phyloP scores from a whole-genome alignment of 1,140 invertebrate species.

The Nilaparvata lugens region DNA sequence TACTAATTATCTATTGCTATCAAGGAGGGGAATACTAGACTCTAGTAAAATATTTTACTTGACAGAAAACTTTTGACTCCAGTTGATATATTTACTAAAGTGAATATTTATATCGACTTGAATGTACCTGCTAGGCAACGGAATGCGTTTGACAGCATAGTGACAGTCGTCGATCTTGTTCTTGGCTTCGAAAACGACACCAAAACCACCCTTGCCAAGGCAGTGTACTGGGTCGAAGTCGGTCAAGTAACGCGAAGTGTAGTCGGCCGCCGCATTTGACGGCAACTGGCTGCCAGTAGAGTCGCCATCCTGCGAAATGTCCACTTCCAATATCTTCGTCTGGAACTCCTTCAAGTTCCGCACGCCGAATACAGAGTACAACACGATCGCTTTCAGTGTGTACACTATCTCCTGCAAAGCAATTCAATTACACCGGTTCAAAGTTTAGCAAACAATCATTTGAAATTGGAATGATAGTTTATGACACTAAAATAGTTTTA shows the following conservation, averaged over 20 bases:
- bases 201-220: slow-evolving; percentile 91
- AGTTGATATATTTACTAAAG: too few relatives aligned
- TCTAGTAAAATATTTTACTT: too few relatives aligned
- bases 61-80: too few relatives aligned
- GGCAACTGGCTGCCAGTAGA: too few relatives aligned
- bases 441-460: too few relatives aligned
- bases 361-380: slow-evolving; percentile 32
- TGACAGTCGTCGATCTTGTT: slow-evolving; percentile 91
- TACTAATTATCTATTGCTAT: too few relatives aligned
- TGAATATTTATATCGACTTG: too few relatives aligned
- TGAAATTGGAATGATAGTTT: too few relatives aligned
- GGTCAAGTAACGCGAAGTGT: slow-evolving; percentile 62
- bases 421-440: too few relatives aligned
- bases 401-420: background rate
- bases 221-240: slow-evolving; percentile 81
- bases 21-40: too few relatives aligned
- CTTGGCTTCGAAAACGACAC: slow-evolving; percentile 90
- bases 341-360: slow-evolving; percentile 8
- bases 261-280: slow-evolving; percentile 20
- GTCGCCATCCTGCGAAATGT: background rate
- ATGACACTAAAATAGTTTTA: too few relatives aligned
- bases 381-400: background rate
- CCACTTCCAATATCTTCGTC: background rate
- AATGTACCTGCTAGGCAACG: slow-evolving; percentile 71
- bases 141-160: slow-evolving; percentile 93